Conservation (phyloP, 1,140 invertebrate genomes). For the Reticulitermes speratus region DNA sequence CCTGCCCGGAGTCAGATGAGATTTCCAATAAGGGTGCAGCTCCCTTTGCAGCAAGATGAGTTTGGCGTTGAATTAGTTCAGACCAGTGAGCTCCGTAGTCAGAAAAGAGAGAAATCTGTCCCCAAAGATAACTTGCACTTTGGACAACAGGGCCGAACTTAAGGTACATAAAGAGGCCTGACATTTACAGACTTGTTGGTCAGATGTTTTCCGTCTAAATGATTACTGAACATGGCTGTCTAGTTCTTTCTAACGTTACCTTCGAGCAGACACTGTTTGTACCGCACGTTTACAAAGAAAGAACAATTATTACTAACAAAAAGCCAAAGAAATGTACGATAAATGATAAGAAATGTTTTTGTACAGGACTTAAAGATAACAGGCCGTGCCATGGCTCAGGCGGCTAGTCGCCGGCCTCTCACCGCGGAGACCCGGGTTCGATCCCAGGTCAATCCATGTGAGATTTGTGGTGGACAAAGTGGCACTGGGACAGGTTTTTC, state of each 20-base stretch:
- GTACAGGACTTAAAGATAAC: too few species aligned
- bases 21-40: not conserved
- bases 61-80: constrained; percentile 3
- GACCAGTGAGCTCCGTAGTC: not conserved
- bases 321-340: too few species aligned
- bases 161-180: not conserved
- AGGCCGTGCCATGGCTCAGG: too few species aligned
- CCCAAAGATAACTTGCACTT: not conserved
- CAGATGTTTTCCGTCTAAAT: not conserved
- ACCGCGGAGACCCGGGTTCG: too few species aligned
- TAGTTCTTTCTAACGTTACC: not conserved
- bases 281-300: not conserved
- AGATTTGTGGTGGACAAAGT: too few species aligned
- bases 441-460: too few species aligned
- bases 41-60: constrained; percentile 5
- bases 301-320: not conserved
- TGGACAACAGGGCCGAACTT: not conserved
- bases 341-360: not conserved
- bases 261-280: not conserved
- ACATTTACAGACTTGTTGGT: not conserved
- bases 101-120: not conserved
- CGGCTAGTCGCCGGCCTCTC: too few species aligned
- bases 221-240: not conserved
- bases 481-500: too few species aligned
- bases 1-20: not conserved